Base-by-base conservation (phyloP, 2,888 invertebrate genomes). In the Laothoe populi region DNA sequence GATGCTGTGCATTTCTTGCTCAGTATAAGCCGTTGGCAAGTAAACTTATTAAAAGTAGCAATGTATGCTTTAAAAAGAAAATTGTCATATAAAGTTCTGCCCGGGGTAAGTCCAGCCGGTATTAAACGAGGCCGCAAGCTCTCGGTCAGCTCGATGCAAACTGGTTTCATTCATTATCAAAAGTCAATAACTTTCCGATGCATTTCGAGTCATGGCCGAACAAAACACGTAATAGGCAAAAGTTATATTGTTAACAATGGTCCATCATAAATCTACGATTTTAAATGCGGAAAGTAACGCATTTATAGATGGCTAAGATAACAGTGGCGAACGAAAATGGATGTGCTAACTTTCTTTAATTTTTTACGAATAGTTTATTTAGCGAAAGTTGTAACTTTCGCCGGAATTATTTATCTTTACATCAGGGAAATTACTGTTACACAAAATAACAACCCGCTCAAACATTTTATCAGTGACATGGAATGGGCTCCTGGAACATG, bases 121-220 rank as follows among this genome's bases (percentile, higher is more conserved):
- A 89, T 87, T 87, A 86, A 91, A 88, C 87, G 87, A 78, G 91
- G 91, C 84, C 88, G 85, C 74, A 78, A 77, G 79, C 88, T 87
- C 86, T 87, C 88, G 91, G 92, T 90, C 91, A 92, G 84, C 80
- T 78, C 71, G 81, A 80, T 81, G 77, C 84, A 90, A 92, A 92
- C 92, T 85, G 89, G 92, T 92, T 92, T 87, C 48, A 70, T 81
- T 81, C 92, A 92, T 92, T 90, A 92, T 88, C 92, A 92, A 92
- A 91, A 92, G 92, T 92, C 92, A 92, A 92, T 92, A 92, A 92
- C 92, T 92, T 90, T 91, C 88, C 81, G 90, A 90, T 88, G 88
- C 90, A 89, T 88, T 85, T 81, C 83, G 79, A 91, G 89, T 91
- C 91, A 92, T 73, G 92, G 92, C 85, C 92, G 86, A 79, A 77